Evolutionary conservation across 2,797 vertebrate genomes (phyloP), one percentile per base, ranked within the genome.

Genomic region (Rhinella marina): DNA sequence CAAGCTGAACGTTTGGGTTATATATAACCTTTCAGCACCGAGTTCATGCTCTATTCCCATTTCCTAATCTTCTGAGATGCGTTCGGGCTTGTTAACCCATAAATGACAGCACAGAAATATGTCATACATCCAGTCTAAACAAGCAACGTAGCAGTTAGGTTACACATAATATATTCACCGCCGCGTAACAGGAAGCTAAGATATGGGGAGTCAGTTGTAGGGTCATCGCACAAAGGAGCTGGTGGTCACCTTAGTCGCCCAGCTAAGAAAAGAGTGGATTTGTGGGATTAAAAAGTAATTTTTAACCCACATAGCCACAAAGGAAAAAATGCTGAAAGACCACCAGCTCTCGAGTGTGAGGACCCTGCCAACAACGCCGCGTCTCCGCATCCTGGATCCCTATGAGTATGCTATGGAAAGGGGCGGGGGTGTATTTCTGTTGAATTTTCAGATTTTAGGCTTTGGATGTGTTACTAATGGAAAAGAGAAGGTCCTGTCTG

Each of bases 71-170:
- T 64, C 17, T 66, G 52, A 56, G 79, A 70, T 19, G n/a, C 62
- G 56, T 27, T 27, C 19, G 7, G 21, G 56, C 16, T 76, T 85
- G n/a, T 62, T 62, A 84, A 52, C 66, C 17, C 54, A 52, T 61
- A 61, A 85, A 52, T 21, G 70, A 62, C 83, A 85, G 23, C 27
- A 52, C 41, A 50, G 29, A 75, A 75, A 61, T 76, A 21, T 25
- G 72, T 52, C 5, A 41, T 73, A n/a, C 25, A 73, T 66, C 27
- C 19, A 72, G 52, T 56, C 13, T 61, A 76, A 50, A 50, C 29
- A 84, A 48, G 13, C 82, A 59, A 16, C 29, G 19, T 16, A 78
- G 48, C 50, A 25, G 7, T 72, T 61, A 21, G 21, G 27, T 59
- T 59, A 75, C 25, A 73, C 41, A 62, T 48, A 14, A 23, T 17